Evolutionary conservation across 2,888 invertebrate species (phyloP), one percentile per base, ranked within the genome.

Genomic region (Automeris io): DNA sequence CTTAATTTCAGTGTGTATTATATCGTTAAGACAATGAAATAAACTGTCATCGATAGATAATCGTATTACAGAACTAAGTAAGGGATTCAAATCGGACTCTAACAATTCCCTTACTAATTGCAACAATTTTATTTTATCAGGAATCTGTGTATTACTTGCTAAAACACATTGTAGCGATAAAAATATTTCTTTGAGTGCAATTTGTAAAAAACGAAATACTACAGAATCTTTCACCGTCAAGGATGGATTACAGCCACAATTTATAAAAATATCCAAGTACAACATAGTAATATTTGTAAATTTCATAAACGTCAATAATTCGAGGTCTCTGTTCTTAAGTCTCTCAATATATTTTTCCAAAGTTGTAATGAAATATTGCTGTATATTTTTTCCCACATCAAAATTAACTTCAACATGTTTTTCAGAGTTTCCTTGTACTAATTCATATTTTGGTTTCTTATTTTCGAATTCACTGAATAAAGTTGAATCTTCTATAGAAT

Each of bases 391-490:
- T 39, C 63, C 52, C 11, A 75, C 45, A 29, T 63, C 56, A 29
- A 35, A 21, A 42, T 63, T 60, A 18, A 68, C 46, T 42, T 70
- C 72, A 18, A 59, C 41, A 5, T 46, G 40, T 43, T 61, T 52
- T 11, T 37, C 37, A 16, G 18, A 23, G 33, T 37, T 46, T 41
- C 37, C 39, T 12, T 43, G 19, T n/a, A 9, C 31, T 8, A 16
- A 5, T 21, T 36, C n/a, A 18, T 29, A 21, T 18, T 35, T 46
- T 22, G 42, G 22, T 35, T 66, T 43, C 7, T 69, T 56, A 22
- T 63, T 46, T 61, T 81, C 74, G 46, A 86, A 85, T 50, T 75
- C 75, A 46, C 70, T 74, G 33, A 76, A 79, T 37, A 86, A 52
- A 39, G 79, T 71, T 45, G 66, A 65, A 42, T 61, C 68, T 29